Base-by-base conservation (phyloP, 2,888 invertebrate genomes). In the Chromoteleia sp. region DNA sequence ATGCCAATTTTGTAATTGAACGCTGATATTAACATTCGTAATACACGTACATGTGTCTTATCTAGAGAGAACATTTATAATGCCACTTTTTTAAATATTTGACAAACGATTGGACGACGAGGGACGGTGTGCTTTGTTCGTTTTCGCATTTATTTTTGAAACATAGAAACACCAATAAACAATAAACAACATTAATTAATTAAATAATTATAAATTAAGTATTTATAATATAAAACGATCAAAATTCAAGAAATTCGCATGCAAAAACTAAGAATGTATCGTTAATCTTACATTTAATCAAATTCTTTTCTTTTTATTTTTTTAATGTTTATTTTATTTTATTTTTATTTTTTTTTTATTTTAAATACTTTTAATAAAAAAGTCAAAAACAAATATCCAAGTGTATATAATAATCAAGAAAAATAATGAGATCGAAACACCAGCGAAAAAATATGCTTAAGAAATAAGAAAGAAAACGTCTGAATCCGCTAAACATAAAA, bases 71-170 rank as follows among this genome's bases (percentile, higher is more conserved):
- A 83, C 80, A 78, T 73, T 68, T 76, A 59, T 83, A 80, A 83
- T 83, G 82, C 81, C 81, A 83, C 81, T 78, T 83, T 73, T 52
- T 68, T 63, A 77, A 74, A 71, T 25, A 68, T 77, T 74, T 45
- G 77, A 78, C 15, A 76, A 43, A 75, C 10, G 21, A 76, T 68
- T n/a, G 29, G 33, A 68, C 75, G 82, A 86, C 78, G 82, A 84
- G 76, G 68, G 73, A 45, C 14, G 43, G 19, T 45, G 33, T 45
- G 12, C 4, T 33, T 39, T 58, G 19, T 39, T 36, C 25, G 21
- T 12, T 39, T 21, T 52, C 7, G 8, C 0, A 21, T 39, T 10
- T 50, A 21, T 8, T 43, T 43, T 58, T n/a, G 1, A 39, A 56
- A 3, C 7, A 21, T 17, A 12, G 2, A 33, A 33, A 30, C 15